phyloP scores from a whole-genome alignment of 2,888 invertebrate genomes.

The Drosophila testacea region DNA sequence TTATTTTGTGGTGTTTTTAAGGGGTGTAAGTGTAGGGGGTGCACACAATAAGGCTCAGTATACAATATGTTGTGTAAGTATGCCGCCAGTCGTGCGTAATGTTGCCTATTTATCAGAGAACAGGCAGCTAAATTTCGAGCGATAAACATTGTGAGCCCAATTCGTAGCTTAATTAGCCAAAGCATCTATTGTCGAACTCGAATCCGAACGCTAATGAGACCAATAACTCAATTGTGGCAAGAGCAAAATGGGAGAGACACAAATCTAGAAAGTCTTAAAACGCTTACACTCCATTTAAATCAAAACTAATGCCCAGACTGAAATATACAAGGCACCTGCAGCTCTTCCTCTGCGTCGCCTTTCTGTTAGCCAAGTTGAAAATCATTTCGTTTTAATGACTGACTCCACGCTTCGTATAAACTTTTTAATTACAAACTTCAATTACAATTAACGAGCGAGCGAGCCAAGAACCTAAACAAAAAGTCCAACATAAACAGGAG shows the following conservation, averaged over 20 bases:
- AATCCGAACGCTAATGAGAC: conserved; percentile 62
- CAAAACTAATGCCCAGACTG: conserved; percentile 64
- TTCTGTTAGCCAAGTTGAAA: conserved; percentile 50
- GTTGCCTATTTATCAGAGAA: conserved; percentile 25
- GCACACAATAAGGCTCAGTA: not conserved
- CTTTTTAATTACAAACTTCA: conserved; percentile 81
- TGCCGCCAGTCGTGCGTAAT: conserved; percentile 37
- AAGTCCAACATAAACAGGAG: conserved; percentile 38
- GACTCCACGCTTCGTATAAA: conserved; percentile 67
- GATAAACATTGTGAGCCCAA: conserved; percentile 2
- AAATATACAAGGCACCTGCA: conserved; percentile 29
- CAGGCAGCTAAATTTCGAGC: conserved; percentile 5
- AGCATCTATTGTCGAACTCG: conserved; percentile 19
- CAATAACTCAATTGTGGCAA: conserved; percentile 77
- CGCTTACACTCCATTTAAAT: conserved; percentile 79
- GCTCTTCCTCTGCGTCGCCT: not conserved
- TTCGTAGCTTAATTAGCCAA: conserved; percentile 39
- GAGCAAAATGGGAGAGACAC: conserved; percentile 37
- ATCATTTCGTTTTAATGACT: conserved; percentile 79
- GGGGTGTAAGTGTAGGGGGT: not conserved
- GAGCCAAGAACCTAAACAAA: conserved; percentile 50
- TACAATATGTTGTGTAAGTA: conserved; percentile 18
- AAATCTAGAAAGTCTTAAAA: conserved; percentile 61
- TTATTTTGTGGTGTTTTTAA: not conserved
- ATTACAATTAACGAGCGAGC: conserved; percentile 79